Evolutionary conservation across 2,888 invertebrate genomes (phyloP).

Genomic region (Lucinisca nassula): DNA sequence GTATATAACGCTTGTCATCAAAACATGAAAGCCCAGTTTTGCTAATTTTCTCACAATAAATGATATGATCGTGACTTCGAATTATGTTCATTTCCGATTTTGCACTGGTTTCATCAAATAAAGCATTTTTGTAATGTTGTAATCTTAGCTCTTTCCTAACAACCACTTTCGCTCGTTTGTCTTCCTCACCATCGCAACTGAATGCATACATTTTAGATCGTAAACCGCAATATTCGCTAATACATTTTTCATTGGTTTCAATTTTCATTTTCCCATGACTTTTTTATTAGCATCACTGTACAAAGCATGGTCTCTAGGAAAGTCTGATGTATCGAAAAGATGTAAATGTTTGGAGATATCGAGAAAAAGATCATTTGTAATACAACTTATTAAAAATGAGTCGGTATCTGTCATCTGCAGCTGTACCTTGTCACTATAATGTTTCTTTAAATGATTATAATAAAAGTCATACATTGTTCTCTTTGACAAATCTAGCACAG

Average conservation of each 20-base stretch:
- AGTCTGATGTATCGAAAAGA: slow-evolving; percentile 76
- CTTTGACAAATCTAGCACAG: slow-evolving; percentile 79
- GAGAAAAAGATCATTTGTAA: slow-evolving; percentile 52
- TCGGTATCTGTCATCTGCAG: slow-evolving; percentile 61
- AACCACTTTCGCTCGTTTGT: slow-evolving; percentile 12
- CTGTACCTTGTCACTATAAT: slow-evolving; percentile 18
- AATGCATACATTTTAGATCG: too few relatives aligned
- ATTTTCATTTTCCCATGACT: too few relatives aligned
- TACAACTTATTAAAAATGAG: slow-evolving; percentile 28
- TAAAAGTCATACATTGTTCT: slow-evolving; percentile 85
- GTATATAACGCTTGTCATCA: slow-evolving; percentile 26
- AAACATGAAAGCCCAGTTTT: slow-evolving; percentile 21
- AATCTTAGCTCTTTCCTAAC: neutral
- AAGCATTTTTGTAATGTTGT: slow-evolving; percentile 31
- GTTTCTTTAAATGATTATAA: slow-evolving; percentile 74
- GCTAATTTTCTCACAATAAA: slow-evolving; percentile 26
- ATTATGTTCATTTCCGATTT: slow-evolving; percentile 2
- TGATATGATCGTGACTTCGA: slow-evolving; percentile 27
- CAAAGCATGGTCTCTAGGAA: too few relatives aligned
- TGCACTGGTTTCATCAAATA: neutral
- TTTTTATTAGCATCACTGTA: too few relatives aligned
- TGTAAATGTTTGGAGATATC: slow-evolving; percentile 39
- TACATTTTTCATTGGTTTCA: too few relatives aligned
- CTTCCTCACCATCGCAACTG: too few relatives aligned
- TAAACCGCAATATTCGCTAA: too few relatives aligned